Base-by-base conservation (phyloP, 2,113 vertebrate genomes). In the Calidris pugnax region DNA sequence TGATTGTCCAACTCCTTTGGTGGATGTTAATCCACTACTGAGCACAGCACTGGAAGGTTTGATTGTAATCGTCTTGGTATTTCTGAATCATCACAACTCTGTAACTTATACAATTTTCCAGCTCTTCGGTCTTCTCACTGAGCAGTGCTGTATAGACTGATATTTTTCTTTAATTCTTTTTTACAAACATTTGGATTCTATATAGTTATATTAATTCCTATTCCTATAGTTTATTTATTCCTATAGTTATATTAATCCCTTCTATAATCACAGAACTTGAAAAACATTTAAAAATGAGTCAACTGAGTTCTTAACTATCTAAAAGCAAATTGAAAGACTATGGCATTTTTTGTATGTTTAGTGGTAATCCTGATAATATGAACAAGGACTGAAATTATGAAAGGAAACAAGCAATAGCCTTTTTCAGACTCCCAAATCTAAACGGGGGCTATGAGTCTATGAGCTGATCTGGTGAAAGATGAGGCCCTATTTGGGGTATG, bases 301-400 rank as follows among this genome's bases (percentile, higher is more conserved):
- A 62, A 8, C 2, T 39, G 21, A 60, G 4, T 69, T 89, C 35
- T 77, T 14, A 41, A 32, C 32, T 48, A n/a, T 45, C 48, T 67
- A 62, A 63, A 91, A 71, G 6, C 1, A 55, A 75, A 66, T 17
- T 48, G 15, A 37, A 76, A 37, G 56, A 43, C 1, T 26, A 17
- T 24, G 8, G 2, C 9, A 0, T 0, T 33, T 37, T 56, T 30
- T 35, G 3, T 47, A 26, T 35, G 2, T n/a, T 76, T 19, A 20
- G 6, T 37, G 15, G 11, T 55, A 64, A 73, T 59, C 11, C 6
- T 60, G 17, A 55, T 53, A 33, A 17, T 56, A 60, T 3, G 0
- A 68, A 35, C 18, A 50, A 51, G 3, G 10, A 74, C 4, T 48
- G 30, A 74, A 92, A 78, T 47, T 77, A 13, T 51, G n/a, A 69